Percentiles rank a stretch among this genome's conserved stretches.
Evolutionary conservation across 2,113 vertebrate genomes (phyloP).

Genomic region (Pelusios castaneus): DNA sequence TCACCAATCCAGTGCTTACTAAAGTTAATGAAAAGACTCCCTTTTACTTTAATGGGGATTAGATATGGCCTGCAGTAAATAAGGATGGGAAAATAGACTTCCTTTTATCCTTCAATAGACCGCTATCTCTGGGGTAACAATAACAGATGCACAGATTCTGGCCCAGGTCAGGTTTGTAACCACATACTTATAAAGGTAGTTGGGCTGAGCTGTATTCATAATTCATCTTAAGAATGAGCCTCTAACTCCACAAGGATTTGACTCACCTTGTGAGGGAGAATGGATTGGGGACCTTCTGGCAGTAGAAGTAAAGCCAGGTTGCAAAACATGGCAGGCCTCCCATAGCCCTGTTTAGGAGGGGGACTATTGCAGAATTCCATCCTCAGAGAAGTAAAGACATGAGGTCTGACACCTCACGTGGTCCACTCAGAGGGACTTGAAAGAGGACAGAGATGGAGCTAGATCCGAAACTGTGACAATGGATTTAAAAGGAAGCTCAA

Average conservation of each 20-base stretch:
- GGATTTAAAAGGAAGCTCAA: not conserved
- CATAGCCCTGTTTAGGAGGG: not conserved
- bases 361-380: not conserved
- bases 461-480: not conserved
- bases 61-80: not conserved
- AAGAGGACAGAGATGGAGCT: not conserved
- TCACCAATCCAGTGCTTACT: not conserved
- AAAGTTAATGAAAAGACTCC: not conserved
- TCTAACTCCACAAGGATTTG: accelerated
- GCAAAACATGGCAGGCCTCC: not conserved
- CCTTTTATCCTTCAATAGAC: not conserved
- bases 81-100: not conserved
- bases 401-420: not conserved
- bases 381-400: not conserved
- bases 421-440: accelerated
- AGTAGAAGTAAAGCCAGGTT: not conserved
- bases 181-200: not conserved
- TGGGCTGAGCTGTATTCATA: not conserved
- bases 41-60: not conserved
- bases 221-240: accelerated
- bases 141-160: not conserved
- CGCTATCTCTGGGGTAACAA: not conserved
- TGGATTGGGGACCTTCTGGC: not conserved
- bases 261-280: not conserved
- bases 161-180: not conserved